Base-by-base conservation (phyloP, 2,113 vertebrate species). In the Rhinogobius similis region DNA sequence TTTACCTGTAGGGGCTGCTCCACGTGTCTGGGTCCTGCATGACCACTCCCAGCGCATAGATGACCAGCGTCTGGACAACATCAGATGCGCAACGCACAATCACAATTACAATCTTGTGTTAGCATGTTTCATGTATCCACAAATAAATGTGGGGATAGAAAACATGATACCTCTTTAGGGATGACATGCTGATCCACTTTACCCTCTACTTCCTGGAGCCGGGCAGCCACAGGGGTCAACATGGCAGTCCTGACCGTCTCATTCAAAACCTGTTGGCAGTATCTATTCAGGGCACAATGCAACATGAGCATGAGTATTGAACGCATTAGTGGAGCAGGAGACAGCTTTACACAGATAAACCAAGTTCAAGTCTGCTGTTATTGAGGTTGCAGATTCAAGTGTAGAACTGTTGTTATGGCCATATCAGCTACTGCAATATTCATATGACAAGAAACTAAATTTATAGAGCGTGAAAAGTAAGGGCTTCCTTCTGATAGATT, bases 11-110 rank as follows among this genome's bases (percentile, higher is more conserved):
- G 0, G 97, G 94, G 69, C 87, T 84, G 1, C 91, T 89, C 98
- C 98, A 99, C 5, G 94, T 95, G 68, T 94, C 91, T 5, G 90
- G 89, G 68, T 98, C 96, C 73, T 98, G 96, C 73, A 98, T 92
- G 62, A 98, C 94, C 16, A 99, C 96, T 69, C 98, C 96, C 64
- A 98, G 92, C 38, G 97, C 95, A 62, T 98, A 98, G 78, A 99
- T 94, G 53, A 99, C 95, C 75, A 99, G 90, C 11, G 95, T 96
- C 98, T 99, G 90, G 67, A 90, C 92, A 26, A 3, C 23, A 55
- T 13, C 23, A 55, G 3, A 23, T 11, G 16, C 14, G 43, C 10
- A 75, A 59, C 56, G 55, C 9, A 74, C 67, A 53, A 24, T 53
- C 23, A 55, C 52, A 52, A 23, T 44, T 52, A 52, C 5, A 63